Percentiles rank a stretch among this genome's conserved stretches.
These are phyloP conservation scores for Cynodonichthys magdalenae DNA, from an alignment of 2,797 vertebrate genomes.

Conservation along the genomic window DNA sequence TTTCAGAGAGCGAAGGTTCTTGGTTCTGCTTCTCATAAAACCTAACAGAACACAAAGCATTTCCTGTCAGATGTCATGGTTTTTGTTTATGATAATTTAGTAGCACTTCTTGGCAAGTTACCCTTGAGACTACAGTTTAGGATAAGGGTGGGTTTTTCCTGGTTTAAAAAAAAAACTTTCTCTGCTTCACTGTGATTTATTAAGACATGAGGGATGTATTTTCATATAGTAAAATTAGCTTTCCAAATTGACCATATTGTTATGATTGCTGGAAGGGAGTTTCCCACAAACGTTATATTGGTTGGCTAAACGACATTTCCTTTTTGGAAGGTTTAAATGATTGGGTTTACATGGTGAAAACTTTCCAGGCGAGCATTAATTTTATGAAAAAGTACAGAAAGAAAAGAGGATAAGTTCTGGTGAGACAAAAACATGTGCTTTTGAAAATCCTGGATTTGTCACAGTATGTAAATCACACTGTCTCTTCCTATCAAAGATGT, in stretches of 20 bases:
- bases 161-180: constrained; percentile 9
- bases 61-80: constrained; percentile 25
- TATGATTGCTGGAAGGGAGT: constrained; percentile 1
- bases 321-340: constrained; percentile 7
- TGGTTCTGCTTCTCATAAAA: constrained; percentile 34
- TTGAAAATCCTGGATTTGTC: background rate
- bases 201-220: background rate
- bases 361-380: background rate
- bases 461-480: background rate
- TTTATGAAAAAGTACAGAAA: constrained; percentile 5
- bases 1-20: constrained; percentile 17
- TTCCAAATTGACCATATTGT: constrained; percentile 15
- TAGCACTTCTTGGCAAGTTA: constrained; percentile 30
- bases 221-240: constrained; percentile 17
- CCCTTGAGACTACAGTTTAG: constrained; percentile 24
- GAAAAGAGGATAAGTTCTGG: background rate
- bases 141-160: background rate
- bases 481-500: background rate
- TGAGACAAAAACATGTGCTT: background rate
- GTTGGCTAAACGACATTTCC: constrained; percentile 15
- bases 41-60: constrained; percentile 31
- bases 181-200: constrained; percentile 27
- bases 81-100: constrained; percentile 49
- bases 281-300: constrained; percentile 5
- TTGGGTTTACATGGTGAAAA: background rate